Evolutionary conservation across 2,888 invertebrate genomes (phyloP).

Genomic region (Polyommatus iphigenia): DNA sequence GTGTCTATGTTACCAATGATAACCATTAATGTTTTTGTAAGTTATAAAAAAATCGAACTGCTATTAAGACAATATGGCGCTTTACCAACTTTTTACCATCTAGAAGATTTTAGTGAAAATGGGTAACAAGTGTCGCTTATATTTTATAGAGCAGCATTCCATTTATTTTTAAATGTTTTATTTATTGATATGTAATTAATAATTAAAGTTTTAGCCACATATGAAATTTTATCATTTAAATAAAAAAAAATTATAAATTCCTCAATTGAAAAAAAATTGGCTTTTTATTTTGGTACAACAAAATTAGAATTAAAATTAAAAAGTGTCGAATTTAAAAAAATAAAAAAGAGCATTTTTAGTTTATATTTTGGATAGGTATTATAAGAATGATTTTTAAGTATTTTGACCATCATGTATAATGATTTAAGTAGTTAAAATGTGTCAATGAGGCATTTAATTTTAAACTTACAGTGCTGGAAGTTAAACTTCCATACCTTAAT

Average conservation of each 20-base stretch:
- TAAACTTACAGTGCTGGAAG: neutral
- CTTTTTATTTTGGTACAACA: neutral
- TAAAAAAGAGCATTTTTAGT: neutral
- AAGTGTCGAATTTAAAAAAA: neutral
- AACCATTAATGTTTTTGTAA: too few species aligned
- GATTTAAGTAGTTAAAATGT: neutral
- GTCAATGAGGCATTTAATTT: constrained; percentile 16
- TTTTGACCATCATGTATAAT: neutral
- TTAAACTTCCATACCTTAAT: neutral
- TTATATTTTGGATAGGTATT: neutral
- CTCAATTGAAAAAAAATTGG: neutral
- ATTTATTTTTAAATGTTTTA: too few species aligned
- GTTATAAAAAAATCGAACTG: too few species aligned
- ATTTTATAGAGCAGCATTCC: too few species aligned
- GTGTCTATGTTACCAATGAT: too few species aligned
- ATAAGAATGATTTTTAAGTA: neutral
- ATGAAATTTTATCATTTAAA: neutral
- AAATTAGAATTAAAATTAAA: neutral
- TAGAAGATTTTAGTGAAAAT: too few species aligned
- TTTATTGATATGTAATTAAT: too few species aligned
- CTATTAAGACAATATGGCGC: too few species aligned
- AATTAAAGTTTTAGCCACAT: too few species aligned
- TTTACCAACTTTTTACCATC: too few species aligned
- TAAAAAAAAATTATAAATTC: neutral
- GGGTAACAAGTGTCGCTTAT: too few species aligned